Percentiles rank a stretch among this genome's conserved stretches.
Evolutionary conservation across 2,797 vertebrate genomes (phyloP).

Genomic region (Labeo calbasu): DNA sequence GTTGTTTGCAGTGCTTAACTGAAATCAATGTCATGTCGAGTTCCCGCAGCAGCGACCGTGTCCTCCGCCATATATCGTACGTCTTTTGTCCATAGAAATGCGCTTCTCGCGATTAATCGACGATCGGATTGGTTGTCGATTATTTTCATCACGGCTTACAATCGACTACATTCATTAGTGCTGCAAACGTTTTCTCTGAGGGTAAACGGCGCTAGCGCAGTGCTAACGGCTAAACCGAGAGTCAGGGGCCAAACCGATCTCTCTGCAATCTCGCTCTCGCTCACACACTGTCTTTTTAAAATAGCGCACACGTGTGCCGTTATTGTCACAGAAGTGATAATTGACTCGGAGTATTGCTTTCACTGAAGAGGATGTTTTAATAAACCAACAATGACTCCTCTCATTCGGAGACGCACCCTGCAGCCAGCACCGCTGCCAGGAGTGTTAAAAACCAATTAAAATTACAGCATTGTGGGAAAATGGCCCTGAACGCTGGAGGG

Average conservation of each 20-base stretch:
- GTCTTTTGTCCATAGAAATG: no score
- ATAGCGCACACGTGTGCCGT: conserved; percentile 54
- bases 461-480: conserved; percentile 62
- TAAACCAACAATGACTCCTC: conserved; percentile 70
- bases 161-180: not conserved
- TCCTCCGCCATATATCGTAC: no score
- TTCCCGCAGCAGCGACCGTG: no score
- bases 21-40: no score
- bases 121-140: not conserved
- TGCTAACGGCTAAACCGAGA: not conserved
- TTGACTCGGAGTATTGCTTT: conserved; percentile 69
- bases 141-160: not conserved
- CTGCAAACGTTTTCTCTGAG: not conserved
- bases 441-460: conserved; percentile 71
- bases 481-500: conserved; percentile 52
- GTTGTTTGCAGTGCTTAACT: no score
- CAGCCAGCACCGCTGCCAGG: conserved; percentile 51
- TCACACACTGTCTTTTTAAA: conserved; percentile 46
- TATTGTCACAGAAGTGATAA: conserved; percentile 66
- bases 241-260: no score
- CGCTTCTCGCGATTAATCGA: no score
- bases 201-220: not conserved
- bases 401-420: conserved; percentile 55
- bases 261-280: no score
- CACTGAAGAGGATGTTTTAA: conserved; percentile 68